Evolutionary conservation across 2,888 invertebrate species (phyloP), one percentile per base, ranked within the genome.

Genomic region (Dinocampus coccinellae): DNA sequence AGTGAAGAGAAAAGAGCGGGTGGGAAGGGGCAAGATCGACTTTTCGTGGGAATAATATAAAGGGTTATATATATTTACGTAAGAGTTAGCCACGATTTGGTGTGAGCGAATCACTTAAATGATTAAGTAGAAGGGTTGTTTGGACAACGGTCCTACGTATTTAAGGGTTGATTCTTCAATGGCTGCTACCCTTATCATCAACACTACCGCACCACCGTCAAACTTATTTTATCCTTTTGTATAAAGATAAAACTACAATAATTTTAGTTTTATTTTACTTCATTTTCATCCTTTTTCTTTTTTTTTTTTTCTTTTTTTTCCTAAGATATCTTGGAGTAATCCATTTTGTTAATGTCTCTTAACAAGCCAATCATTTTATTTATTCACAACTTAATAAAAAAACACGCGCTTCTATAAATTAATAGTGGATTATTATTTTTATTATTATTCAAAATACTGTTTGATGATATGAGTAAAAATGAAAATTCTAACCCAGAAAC

Each of bases 111-210:
- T 86, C 87, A 87, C 87, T 87, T 85, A 85, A 87, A 85, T 84
- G 86, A 87, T 87, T 85, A 87, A 86, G 85, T 83, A 83, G 85
- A 87, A 86, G 87, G 87, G 87, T 87, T 87, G 86, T 87, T 87
- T 87, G 86, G 83, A 86, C 83, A 86, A 81, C 83, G 82, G 77
- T 34, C 52, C 78, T 78, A 58, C 29, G 67, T 62, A 67, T 67
- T 26, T 42, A 10, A 39, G 63, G 79, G 83, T 84, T 83, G 80
- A 79, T 82, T 83, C 81, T 81, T 81, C 81, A 72, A 63, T 78
- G 73, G 34, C 66, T 63, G 39, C 58, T 64, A 72, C 76, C 39
- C 39, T n/a, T n/a, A 39, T n/a, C 39, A 39, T 33, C 33, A 33
- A 33, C 33, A 33, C n/a, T n/a, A 4, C 39, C 7, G 7, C 29